phyloP scores from a whole-genome alignment of 2,888 invertebrate species.

The Platerodrilus igneus region DNA sequence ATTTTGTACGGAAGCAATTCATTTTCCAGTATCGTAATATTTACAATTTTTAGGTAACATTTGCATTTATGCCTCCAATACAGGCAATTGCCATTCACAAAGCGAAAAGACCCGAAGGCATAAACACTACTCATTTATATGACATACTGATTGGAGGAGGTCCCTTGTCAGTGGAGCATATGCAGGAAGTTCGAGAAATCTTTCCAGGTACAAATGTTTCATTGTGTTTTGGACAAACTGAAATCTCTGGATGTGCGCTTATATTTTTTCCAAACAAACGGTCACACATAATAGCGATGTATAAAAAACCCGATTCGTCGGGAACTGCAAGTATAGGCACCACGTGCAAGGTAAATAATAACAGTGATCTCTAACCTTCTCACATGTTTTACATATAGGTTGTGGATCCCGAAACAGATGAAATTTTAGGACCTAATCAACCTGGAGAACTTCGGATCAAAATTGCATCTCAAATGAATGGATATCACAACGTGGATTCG shows the following conservation, averaged over 20 bases:
- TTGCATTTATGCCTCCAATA: slow-evolving; percentile 32
- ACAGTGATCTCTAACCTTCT: too few relatives aligned
- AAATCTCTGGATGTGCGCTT: slow-evolving; percentile 34
- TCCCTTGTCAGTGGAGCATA: slow-evolving; percentile 29
- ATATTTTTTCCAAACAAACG: slow-evolving; percentile 33
- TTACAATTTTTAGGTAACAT: slow-evolving; percentile 29
- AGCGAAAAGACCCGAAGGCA: slow-evolving; percentile 36
- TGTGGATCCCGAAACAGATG: slow-evolving; percentile 45
- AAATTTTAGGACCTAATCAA: slow-evolving; percentile 47
- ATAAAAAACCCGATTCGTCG: slow-evolving; percentile 35
- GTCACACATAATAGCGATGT: slow-evolving; percentile 31
- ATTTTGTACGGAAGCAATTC: too few relatives aligned
- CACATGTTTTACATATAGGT: slow-evolving; percentile 38
- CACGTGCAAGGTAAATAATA: slow-evolving; percentile 35
- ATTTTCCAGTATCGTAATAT: too few relatives aligned
- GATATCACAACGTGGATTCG: slow-evolving; percentile 50
- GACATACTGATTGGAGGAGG: slow-evolving; percentile 36
- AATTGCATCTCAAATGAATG: slow-evolving; percentile 42
- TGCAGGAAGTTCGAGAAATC: slow-evolving; percentile 35
- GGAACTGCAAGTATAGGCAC: slow-evolving; percentile 35
- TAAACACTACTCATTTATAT: slow-evolving; percentile 36
- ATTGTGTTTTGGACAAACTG: slow-evolving; percentile 41
- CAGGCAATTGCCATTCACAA: slow-evolving; percentile 33
- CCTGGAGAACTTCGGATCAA: slow-evolving; percentile 53
- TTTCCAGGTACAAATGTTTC: slow-evolving; percentile 39